Evolutionary conservation across 2,797 vertebrate genomes (phyloP), one percentile per base, ranked within the genome.

Genomic region (Hippocampus kuda): DNA sequence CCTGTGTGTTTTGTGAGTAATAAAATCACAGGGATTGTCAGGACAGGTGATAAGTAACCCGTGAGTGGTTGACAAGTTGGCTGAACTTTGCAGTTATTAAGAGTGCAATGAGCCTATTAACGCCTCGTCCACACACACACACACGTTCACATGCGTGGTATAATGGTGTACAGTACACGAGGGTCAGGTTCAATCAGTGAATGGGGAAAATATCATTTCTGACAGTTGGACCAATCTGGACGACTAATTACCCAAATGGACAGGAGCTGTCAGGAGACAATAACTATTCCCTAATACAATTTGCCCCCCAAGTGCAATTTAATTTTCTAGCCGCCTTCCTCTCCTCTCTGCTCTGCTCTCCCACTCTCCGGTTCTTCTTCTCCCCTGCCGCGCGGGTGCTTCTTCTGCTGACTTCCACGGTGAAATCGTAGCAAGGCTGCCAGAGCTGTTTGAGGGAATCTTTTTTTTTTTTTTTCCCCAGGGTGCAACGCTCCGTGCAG

Each of bases 241-340:
- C 86, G 88, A 88, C 92, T 93, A 94, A 96, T 97, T 94, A 94
- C 92, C 89, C 92, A 94, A 95, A 94, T 95, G 94, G 94, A 94
- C 87, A 68, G 87, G 80, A 91, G 90, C 94, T 92, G 93, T 89
- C 87, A 91, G 75, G 93, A 93, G 93, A 91, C 91, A 83, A 93
- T 92, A 88, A 89, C 92, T 93, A 88, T 91, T 94, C 93, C 92
- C 94, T 97, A 95, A 98, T 93, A 94, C 91, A 95, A 97, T 98
- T 96, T 97, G 90, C 91, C 91, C 92, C 86, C 92, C 93, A 94
- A 95, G 93, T 94, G 93, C 94, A 96, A 97, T 96, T 96, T 94
- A 94, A 97, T 98, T 96, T 96, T 92, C 93, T 65, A 9, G 11
- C 41, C 86, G 86, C 77, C 84, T 81, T 88, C 49, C 49, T 46